A percentile compares a stretch with the other conserved stretches of the same genome.
phyloP scores from a whole-genome alignment of 2,888 invertebrate species.

The Agrochola litura region DNA sequence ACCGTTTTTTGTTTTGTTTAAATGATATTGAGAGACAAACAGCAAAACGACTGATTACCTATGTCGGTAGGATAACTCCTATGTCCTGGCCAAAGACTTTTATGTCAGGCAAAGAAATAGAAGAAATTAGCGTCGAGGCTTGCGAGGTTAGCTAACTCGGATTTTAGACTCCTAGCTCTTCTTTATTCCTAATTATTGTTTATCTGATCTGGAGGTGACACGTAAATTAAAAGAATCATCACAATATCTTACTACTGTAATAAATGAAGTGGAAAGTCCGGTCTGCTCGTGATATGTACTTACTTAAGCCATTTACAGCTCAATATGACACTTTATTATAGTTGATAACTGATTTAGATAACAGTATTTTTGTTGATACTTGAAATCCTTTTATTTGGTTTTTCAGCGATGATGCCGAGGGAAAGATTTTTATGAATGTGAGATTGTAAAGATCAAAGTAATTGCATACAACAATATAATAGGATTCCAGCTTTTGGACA shows the following conservation, averaged over 20 bases:
- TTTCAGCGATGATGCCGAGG: not conserved
- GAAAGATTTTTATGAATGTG: not conserved
- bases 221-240: too few relatives aligned
- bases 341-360: not conserved
- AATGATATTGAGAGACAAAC: not conserved
- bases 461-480: not conserved
- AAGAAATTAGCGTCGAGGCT: not conserved
- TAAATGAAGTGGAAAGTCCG: constrained; percentile 18
- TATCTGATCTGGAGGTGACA: too few relatives aligned
- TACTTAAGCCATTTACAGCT: constrained; percentile 4
- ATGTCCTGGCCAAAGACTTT: not conserved
- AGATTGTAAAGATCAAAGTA: not conserved
- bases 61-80: not conserved
- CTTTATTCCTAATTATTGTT: not conserved
- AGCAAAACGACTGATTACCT: not conserved
- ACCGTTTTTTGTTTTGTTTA: not conserved
- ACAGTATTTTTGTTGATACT: constrained; percentile 7
- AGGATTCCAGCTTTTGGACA: too few relatives aligned
- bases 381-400: not conserved
- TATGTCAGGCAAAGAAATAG: not conserved
- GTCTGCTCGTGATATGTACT: constrained; percentile 18
- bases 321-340: constrained; percentile 14
- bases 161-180: not conserved
- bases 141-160: not conserved
- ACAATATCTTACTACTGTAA: too few relatives aligned